Evolutionary conservation across 2,888 invertebrate species (phyloP), one percentile per base, ranked within the genome.

Genomic region (Latheticus oryzae): DNA sequence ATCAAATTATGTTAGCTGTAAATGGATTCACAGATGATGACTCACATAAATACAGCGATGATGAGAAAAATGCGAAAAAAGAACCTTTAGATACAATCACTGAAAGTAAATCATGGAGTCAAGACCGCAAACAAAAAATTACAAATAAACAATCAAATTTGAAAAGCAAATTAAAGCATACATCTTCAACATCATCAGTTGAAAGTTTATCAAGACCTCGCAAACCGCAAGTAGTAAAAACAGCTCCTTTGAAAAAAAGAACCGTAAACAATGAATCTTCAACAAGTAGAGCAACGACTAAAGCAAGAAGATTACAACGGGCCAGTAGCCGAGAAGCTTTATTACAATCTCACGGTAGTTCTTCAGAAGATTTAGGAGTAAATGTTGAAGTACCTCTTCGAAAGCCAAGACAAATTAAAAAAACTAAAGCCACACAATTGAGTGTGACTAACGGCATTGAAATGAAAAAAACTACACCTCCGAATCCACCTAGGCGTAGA

Each of bases 1-100:
- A 85, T 77, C 81, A 84, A 74, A 84, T 84, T 62, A 72, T 85
- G 63, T 70, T 83, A 78, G 83, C 83, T 13, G 82, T 84, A 11
- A 80, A 81, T 52, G 81, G 79, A 21, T 81, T 80, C 65, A 80
- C 82, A 7, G 82, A 83, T 63, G 84, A 83, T 54, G 78, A 79
- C 15, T 38, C 38, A 11, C 38, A 38, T 7, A 28, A 45, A 11
- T 9, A 17, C 7, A 38, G 38, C 12, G 21, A 19, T 19, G 72
- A 73, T 67, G 73, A 62, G 73, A 78, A 58, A 70, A 73, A 66
- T 48, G 15, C 50, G 23, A 53, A 63, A 53, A 59, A 68, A 62
- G 52, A 63, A 42, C 69, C 67, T 9, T 63, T 80, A 21, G 78
- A 75, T 19, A 80, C 80, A 1, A 80, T 80, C 33, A 74, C 76